Base-by-base conservation (phyloP, 2,888 invertebrate species). In the Camponotus fellah region DNA sequence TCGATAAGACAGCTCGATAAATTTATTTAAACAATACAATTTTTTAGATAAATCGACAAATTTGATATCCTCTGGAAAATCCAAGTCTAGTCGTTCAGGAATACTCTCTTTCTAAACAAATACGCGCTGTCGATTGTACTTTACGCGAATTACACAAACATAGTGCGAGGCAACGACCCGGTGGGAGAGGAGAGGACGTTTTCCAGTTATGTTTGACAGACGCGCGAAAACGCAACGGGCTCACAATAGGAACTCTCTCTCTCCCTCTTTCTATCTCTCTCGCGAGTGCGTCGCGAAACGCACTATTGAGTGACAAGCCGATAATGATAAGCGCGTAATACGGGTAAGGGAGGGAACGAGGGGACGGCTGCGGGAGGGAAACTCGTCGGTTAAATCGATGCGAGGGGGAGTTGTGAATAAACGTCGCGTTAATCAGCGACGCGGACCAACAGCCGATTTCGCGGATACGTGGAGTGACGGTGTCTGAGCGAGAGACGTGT, bases 281-380 rank as follows among this genome's bases (percentile, higher is more conserved):
- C 68, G 32, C 62, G 32, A 66, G 46, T 26, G 17, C 8, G 75
- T 56, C 64, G 58, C 66, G 49, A 40, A 40, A 64, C 46, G 43
- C 40, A 53, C 69, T 69, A n/a, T 84, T 84, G 85, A 87, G 62
- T 85, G 87, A 87, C 87, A 85, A 83, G 71, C 68, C 87, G 84
- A 87, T 87, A 87, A 79, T 82, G 87, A 87, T 86, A 87, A 83
- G 85, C 53, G 64, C 80, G 64, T 62, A 82, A 72, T 69, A 76
- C 46, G 26, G 26, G 26, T 26, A 26, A 2, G 2, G 26, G 26
- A 26, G 26, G 26, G 26, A 26, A 81, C 46, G 65, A 6, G 37
- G 58, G 26, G 46, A 26, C 3, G 69, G 64, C 40, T 53, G 72
- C 56, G 69, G 65, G 69, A 77, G 82, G 71, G 49, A 80, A 75